Evolutionary conservation across 2,113 vertebrate genomes (phyloP).

Genomic region (Jacana jacana): DNA sequence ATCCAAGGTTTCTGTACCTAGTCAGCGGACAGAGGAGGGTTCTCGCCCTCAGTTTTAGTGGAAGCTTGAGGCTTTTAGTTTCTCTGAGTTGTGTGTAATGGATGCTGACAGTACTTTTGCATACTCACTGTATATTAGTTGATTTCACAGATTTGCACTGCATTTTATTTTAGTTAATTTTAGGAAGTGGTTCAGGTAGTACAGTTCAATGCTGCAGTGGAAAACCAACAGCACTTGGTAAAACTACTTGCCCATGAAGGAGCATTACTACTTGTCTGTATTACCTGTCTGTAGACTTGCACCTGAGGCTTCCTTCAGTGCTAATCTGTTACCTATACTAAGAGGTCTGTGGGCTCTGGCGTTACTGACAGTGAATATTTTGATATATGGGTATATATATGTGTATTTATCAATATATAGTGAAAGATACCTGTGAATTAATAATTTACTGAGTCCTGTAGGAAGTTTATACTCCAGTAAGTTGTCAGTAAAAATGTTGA

Average conservation of each 20-base stretch:
- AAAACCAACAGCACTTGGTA: not conserved
- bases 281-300: not conserved
- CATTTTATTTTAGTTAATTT: not conserved
- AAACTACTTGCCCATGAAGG: not conserved
- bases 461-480: not conserved
- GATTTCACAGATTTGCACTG: not conserved
- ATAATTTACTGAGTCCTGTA: not conserved
- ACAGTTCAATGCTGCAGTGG: not conserved
- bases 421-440: not conserved
- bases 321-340: not conserved
- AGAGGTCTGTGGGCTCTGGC: not conserved
- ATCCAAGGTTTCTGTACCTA: not conserved
- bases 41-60: fast-evolving
- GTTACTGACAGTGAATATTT: not conserved
- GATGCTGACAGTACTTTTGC: not conserved
- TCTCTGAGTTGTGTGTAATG: not conserved
- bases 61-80: not conserved
- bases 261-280: not conserved
- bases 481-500: not conserved
- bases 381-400: not conserved
- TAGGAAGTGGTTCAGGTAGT: not conserved
- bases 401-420: not conserved
- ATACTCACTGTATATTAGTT: not conserved
- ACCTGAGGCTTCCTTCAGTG: not conserved
- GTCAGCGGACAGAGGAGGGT: not conserved